Evolutionary conservation across 2,113 vertebrate species (phyloP), one percentile per base, ranked within the genome.

Genomic region (Marmota monax): DNA sequence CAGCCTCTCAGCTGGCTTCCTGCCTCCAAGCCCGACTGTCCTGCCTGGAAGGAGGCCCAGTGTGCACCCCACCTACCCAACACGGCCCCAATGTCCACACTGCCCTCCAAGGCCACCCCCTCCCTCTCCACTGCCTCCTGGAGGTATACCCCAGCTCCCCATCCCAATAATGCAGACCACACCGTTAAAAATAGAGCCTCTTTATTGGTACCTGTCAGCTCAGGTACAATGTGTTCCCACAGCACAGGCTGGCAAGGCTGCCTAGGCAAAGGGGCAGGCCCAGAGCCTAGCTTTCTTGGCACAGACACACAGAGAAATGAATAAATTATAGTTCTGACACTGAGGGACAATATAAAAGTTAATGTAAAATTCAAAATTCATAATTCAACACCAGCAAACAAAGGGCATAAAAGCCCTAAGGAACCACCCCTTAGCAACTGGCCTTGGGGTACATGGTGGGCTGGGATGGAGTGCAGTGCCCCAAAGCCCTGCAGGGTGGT

Each of bases 181-280:
- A 72, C 32, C 27, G 29, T 84, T 97, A 96, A 97, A 97, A 97
- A 97, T 92, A 96, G 79, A 97, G 79, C 39, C 32, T 96, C 96
- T 98, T 97, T 98, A 98, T 95, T 97, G 93, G 93, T 89, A 96
- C 97, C 98, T 97, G 92, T 84, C 78, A 84, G 91, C 67, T 82
- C 95, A 96, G 97, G 96, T 94, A 95, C 95, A 96, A 94, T 85
- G 96, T 96, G 95, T 96, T 94, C 94, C 96, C 96, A 94, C 42
- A 83, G 90, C 88, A 0, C 89, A 92, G 83, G 95, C 92, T 90
- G 89, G 63, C 39, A 72, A 74, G 72, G 92, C 96, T 86, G 93
- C 84, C 89, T 61, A 42, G 85, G 95, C 93, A 86, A 80, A 79
- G 65, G n/a, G 74, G 45, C 79, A 94, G 72, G 93, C 92, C 88